phyloP scores from a whole-genome alignment of 1,140 invertebrate species.

The Pogonognathellus flavescens region DNA sequence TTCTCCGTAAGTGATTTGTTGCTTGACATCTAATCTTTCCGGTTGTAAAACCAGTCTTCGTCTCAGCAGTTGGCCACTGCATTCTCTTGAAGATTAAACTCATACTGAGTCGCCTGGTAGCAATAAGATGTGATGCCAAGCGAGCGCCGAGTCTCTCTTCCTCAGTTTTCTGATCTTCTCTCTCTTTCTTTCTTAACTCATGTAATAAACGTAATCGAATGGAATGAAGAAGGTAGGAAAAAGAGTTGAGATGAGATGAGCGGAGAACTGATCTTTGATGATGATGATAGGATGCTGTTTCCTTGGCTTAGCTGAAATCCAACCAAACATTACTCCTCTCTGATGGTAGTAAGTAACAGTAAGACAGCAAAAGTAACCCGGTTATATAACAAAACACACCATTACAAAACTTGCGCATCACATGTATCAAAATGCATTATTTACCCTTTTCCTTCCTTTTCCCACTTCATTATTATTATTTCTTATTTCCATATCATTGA shows the following conservation, averaged over 20 bases:
- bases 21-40: conserved; percentile 66
- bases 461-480: not conserved
- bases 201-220: conserved; percentile 10
- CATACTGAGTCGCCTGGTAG: conserved; percentile 55
- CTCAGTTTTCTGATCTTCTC: not conserved
- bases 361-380: not conserved
- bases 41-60: conserved; percentile 59
- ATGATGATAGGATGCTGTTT: conserved; percentile 27
- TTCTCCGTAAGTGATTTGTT: conserved; percentile 62
- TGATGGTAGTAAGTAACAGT: not conserved
- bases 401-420: not conserved
- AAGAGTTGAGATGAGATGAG: conserved; percentile 6
- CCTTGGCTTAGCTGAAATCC: conserved; percentile 2
- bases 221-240: conserved; percentile 20
- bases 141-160: conserved; percentile 34
- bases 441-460: conserved; percentile 9
- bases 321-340: not conserved
- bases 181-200: not conserved
- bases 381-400: not conserved
- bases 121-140: conserved; percentile 37
- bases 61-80: conserved; percentile 61
- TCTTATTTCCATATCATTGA: conserved; percentile 20
- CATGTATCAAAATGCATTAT: not conserved
- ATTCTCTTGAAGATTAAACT: conserved; percentile 59
- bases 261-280: conserved; percentile 4